A percentile compares a stretch with the other conserved stretches of the same genome.
Evolutionary conservation across 2,888 invertebrate genomes (phyloP).

Genomic region (Ichneumoninae sp.): DNA sequence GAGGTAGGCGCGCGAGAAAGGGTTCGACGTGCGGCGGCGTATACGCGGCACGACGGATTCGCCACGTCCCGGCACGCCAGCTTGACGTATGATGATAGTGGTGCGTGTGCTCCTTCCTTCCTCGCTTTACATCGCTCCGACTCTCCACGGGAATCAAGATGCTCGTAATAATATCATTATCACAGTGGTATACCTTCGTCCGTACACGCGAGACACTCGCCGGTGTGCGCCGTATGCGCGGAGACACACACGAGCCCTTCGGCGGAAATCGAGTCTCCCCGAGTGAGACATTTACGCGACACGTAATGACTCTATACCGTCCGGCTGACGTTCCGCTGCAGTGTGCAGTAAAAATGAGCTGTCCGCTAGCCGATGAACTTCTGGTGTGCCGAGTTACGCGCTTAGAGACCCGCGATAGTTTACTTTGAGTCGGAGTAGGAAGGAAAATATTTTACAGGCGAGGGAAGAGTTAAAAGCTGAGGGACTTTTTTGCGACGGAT

Average conservation of each 20-base stretch:
- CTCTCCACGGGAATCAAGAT: constrained; percentile 80
- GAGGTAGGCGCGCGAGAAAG: constrained; percentile 30
- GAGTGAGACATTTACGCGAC: constrained; percentile 81
- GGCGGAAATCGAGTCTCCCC: constrained; percentile 59
- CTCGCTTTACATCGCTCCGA: constrained; percentile 56
- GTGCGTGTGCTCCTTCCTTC: constrained; percentile 64
- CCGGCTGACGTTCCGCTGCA: not conserved
- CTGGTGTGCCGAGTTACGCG: constrained; percentile 4
- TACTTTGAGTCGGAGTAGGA: not conserved
- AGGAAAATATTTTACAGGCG: not conserved
- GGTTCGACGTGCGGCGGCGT: constrained; percentile 64
- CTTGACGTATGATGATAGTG: constrained; percentile 84
- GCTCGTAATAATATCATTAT: constrained; percentile 84
- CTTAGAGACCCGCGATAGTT: not conserved
- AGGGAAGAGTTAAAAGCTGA: not conserved
- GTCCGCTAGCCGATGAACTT: constrained; percentile 15
- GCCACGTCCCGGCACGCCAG: constrained; percentile 76
- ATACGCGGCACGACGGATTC: constrained; percentile 73
- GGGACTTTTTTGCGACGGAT: not conserved
- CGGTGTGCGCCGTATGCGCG: constrained; percentile 1
- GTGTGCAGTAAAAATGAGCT: constrained; percentile 9
- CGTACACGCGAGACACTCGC: constrained; percentile 25
- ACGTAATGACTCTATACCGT: constrained; percentile 56
- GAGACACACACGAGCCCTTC: constrained; percentile 45
- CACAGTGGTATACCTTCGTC: constrained; percentile 78